Percentiles rank a stretch among this genome's conserved stretches.
Evolutionary conservation across 2,113 vertebrate species (phyloP).

Genomic region (Microtus oregoni): DNA sequence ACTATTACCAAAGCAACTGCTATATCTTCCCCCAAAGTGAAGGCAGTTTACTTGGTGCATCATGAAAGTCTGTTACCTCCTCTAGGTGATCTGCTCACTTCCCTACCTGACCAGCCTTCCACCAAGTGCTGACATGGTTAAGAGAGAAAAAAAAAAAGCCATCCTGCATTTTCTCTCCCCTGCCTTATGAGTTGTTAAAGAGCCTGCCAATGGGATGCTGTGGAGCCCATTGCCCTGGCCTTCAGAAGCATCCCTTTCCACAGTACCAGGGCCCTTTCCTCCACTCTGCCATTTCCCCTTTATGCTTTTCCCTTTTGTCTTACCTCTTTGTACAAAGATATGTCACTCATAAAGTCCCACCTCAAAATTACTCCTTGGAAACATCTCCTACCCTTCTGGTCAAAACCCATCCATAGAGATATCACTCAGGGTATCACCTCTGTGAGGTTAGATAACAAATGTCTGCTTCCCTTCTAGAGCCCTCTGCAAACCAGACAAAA

Average conservation of each 20-base stretch:
- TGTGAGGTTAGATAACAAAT: background rate
- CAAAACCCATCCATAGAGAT: background rate
- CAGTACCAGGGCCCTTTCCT: rapidly evolving
- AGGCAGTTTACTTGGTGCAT: background rate
- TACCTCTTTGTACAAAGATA: background rate
- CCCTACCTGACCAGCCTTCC: background rate
- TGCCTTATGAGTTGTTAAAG: background rate
- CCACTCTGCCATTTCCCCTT: rapidly evolving
- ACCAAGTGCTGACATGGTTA: background rate
- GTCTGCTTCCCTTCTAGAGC: background rate
- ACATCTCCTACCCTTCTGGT: background rate
- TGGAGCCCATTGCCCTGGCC: rapidly evolving
- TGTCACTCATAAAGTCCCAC: background rate
- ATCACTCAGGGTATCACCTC: background rate
- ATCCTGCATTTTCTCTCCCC: background rate
- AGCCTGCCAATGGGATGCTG: background rate
- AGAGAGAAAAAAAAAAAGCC: background rate
- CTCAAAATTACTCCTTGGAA: background rate
- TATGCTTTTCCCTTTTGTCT: background rate
- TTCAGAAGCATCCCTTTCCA: background rate
- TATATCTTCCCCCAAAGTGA: background rate
- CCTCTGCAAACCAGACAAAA: background rate
- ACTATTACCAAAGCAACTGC: background rate
- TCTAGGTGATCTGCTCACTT: background rate
- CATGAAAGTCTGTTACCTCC: background rate